Conservation (phyloP, 1,140 invertebrate genomes). For the Drosophila paulistorum region DNA sequence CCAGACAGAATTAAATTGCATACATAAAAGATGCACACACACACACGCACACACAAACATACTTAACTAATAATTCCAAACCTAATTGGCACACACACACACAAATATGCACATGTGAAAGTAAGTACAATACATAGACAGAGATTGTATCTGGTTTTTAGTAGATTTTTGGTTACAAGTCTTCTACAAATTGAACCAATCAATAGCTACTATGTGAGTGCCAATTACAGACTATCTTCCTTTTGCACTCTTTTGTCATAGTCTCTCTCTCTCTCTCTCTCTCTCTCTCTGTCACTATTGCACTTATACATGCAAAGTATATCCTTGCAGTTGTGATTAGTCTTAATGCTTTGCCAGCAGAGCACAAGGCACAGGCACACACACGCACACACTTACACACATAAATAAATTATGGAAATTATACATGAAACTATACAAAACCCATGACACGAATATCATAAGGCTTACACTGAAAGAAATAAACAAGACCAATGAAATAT, state of each 20-base stretch:
- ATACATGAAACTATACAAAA: slow-evolving; percentile 79
- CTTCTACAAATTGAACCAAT: slow-evolving; percentile 66
- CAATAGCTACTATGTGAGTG: slow-evolving; percentile 68
- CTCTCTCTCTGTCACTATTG: neutral
- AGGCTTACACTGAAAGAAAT: slow-evolving; percentile 2
- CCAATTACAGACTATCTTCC: slow-evolving; percentile 53
- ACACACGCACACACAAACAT: slow-evolving; percentile 12
- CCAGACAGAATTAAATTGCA: neutral
- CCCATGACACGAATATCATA: slow-evolving; percentile 60
- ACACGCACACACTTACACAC: slow-evolving; percentile 19
- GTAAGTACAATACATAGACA: neutral
- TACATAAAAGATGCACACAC: slow-evolving; percentile 19
- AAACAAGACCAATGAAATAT: neutral
- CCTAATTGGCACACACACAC: too few species aligned
- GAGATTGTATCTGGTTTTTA: slow-evolving; percentile 60
- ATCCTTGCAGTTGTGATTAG: slow-evolving; percentile 55
- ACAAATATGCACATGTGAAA: too few species aligned
- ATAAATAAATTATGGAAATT: slow-evolving; percentile 81
- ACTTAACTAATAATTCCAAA: slow-evolving; percentile 34
- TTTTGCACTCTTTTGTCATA: neutral
- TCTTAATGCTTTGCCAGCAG: slow-evolving; percentile 36
- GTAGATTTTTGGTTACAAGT: slow-evolving; percentile 56
- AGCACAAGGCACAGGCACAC: slow-evolving; percentile 13
- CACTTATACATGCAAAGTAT: slow-evolving; percentile 7
- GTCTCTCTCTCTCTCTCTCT: neutral